phyloP scores from a whole-genome alignment of 2,113 vertebrate species.

The Caranx ignobilis region DNA sequence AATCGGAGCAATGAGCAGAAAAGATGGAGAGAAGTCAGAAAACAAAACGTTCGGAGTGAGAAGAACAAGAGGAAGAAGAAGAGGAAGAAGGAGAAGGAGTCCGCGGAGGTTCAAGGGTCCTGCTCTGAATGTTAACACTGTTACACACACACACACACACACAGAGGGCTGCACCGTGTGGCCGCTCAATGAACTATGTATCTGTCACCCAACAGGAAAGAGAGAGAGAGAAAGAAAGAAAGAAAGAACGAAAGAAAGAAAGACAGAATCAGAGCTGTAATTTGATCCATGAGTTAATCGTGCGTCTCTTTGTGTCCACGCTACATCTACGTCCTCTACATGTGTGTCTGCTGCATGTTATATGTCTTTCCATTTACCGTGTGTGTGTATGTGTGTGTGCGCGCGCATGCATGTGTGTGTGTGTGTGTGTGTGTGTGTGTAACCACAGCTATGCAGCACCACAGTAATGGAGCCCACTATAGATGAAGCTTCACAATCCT shows the following conservation, averaged over 20 bases:
- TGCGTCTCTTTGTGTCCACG: constrained; percentile 7
- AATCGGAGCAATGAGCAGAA: not conserved
- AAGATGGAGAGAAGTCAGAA: not conserved
- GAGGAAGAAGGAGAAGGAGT: not conserved
- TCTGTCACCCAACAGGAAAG: constrained; percentile 28
- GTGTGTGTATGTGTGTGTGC: constrained; percentile 21
- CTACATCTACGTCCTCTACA: constrained; percentile 19
- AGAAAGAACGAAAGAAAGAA: not conserved
- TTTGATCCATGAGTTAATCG: constrained; percentile 3
- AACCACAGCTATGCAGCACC: constrained; percentile 71
- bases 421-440: constrained; percentile 40
- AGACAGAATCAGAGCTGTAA: not conserved
- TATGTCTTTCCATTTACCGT: constrained; percentile 41
- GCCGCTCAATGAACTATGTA: constrained; percentile 68
- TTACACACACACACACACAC: not conserved
- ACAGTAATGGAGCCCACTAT: constrained; percentile 68
- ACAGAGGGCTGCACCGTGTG: constrained; percentile 49
- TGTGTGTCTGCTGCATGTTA: constrained; percentile 14
- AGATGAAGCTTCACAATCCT: constrained; percentile 68
- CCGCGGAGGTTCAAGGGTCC: constrained; percentile 55
- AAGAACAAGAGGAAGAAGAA: not conserved
- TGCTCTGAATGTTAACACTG: constrained; percentile 67
- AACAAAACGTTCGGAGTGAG: constrained; percentile 1
- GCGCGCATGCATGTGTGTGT: constrained; percentile 22
- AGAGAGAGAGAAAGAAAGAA: not conserved